Conservation (phyloP, 2,113 vertebrate genomes). For the Triplophysa tibetana region DNA sequence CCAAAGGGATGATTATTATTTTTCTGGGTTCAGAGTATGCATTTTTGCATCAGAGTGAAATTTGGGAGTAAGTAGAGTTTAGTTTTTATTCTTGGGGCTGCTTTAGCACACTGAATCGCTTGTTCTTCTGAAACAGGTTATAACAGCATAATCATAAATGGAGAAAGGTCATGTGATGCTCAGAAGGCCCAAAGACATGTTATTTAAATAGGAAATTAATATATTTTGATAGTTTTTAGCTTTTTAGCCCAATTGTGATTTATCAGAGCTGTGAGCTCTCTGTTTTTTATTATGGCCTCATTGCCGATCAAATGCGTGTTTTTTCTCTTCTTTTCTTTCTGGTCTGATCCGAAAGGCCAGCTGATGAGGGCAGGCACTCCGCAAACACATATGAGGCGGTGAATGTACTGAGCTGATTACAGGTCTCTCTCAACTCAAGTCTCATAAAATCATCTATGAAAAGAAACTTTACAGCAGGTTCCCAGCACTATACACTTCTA, state of each 20-base stretch:
- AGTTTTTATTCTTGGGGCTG: background rate
- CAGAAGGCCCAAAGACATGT: slow-evolving; percentile 59
- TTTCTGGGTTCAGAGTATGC: slow-evolving; percentile 53
- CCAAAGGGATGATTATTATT: slow-evolving; percentile 64
- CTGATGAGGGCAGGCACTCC: slow-evolving; percentile 36
- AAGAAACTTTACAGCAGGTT: background rate
- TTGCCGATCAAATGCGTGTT: background rate
- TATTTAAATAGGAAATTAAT: slow-evolving; percentile 75
- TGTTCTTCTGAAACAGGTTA: slow-evolving; percentile 31
- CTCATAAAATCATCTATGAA: too few relatives aligned
- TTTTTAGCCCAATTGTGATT: slow-evolving; percentile 42
- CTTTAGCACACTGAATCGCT: slow-evolving; percentile 25
- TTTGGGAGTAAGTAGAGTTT: slow-evolving; percentile 35
- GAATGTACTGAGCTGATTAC: slow-evolving; percentile 66
- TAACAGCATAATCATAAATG: slow-evolving; percentile 50
- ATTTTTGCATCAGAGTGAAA: slow-evolving; percentile 34
- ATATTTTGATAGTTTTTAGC: slow-evolving; percentile 69
- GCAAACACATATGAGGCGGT: slow-evolving; percentile 55
- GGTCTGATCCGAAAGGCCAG: background rate
- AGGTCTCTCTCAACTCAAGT: slow-evolving; percentile 48
- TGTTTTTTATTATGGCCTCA: background rate
- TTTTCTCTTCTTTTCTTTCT: background rate
- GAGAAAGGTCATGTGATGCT: slow-evolving; percentile 38
- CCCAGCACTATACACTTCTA: background rate
- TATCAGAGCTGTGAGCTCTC: background rate